These are phyloP conservation scores for Triops cancriformis DNA, from an alignment of 1,140 invertebrate species.

Conservation along the genomic window DNA sequence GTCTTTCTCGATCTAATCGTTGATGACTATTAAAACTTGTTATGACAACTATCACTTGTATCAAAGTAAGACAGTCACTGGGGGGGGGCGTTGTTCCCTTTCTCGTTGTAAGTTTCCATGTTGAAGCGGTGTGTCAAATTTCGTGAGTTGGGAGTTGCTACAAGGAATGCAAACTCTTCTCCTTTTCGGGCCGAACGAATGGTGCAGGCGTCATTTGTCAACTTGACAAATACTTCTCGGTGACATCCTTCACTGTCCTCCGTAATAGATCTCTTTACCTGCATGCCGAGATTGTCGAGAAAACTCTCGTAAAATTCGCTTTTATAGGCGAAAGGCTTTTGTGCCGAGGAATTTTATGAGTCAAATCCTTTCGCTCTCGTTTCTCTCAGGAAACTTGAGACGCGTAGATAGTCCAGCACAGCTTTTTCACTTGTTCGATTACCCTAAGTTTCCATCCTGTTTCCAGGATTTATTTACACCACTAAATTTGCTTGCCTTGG, in stretches of 20 bases:
- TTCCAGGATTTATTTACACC: not conserved
- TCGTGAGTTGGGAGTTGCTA: not conserved
- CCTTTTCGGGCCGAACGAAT: not conserved
- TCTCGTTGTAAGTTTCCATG: not conserved
- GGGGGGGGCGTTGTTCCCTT: not conserved
- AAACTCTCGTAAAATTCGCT: not conserved
- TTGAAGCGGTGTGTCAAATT: not conserved
- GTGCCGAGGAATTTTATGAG: not conserved
- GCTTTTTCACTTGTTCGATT: not conserved
- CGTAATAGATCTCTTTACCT: not conserved
- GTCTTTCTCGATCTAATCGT: too few relatives aligned
- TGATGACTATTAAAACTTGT: too few relatives aligned
- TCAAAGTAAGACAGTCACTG: not conserved
- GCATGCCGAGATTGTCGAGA: not conserved
- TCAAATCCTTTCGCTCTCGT: not conserved
- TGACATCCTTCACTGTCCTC: not conserved
- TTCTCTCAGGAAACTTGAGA: not conserved
- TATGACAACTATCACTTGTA: too few relatives aligned
- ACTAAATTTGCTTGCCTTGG: constrained; percentile 5
- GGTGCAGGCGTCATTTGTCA: not conserved
- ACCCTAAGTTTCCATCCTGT: not conserved
- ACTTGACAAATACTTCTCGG: not conserved
- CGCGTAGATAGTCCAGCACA: not conserved
- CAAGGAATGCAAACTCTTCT: not conserved
- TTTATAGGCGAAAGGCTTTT: not conserved